Percentiles rank a stretch among this genome's conserved stretches.
Evolutionary conservation across 2,797 vertebrate species (phyloP).

Genomic region (Atherinosoma microstoma): DNA sequence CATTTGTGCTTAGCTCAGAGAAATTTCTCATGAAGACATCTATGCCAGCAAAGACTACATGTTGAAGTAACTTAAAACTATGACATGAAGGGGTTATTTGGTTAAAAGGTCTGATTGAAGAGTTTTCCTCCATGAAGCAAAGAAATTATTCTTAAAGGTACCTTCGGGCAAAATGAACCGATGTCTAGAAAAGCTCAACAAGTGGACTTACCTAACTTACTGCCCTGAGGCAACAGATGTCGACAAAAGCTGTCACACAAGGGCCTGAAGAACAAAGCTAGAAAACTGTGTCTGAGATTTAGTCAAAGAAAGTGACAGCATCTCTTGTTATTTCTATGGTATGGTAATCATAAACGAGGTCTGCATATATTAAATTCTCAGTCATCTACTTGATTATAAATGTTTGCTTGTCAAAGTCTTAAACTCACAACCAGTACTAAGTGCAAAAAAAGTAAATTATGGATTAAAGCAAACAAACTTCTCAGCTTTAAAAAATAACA

Average conservation of each 20-base stretch:
- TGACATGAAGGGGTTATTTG: constrained; percentile 28
- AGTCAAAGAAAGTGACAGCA: constrained; percentile 20
- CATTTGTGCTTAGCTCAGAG: constrained; percentile 25
- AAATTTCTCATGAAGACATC: constrained; percentile 18
- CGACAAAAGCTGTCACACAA: constrained; percentile 20
- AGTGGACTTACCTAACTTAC: constrained; percentile 52
- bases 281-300: constrained; percentile 26
- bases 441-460: neutral
- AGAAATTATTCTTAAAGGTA: constrained; percentile 58
- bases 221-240: constrained; percentile 34
- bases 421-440: constrained; percentile 1
- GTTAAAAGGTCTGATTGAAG: constrained; percentile 38
- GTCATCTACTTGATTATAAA: neutral
- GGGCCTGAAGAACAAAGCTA: constrained; percentile 28
- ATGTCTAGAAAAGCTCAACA: constrained; percentile 46
- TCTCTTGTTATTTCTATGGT: constrained; percentile 13
- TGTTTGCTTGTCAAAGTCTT: neutral
- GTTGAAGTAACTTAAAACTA: constrained; percentile 27
- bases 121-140: constrained; percentile 45
- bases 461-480: constrained; percentile 1
- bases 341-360: neutral
- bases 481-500: neutral
- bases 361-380: neutral
- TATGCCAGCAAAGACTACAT: constrained; percentile 21
- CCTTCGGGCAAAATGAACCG: constrained; percentile 45